These are phyloP conservation scores for Ophion slaviceki DNA, from an alignment of 2,888 invertebrate genomes.

Conservation along the genomic window DNA sequence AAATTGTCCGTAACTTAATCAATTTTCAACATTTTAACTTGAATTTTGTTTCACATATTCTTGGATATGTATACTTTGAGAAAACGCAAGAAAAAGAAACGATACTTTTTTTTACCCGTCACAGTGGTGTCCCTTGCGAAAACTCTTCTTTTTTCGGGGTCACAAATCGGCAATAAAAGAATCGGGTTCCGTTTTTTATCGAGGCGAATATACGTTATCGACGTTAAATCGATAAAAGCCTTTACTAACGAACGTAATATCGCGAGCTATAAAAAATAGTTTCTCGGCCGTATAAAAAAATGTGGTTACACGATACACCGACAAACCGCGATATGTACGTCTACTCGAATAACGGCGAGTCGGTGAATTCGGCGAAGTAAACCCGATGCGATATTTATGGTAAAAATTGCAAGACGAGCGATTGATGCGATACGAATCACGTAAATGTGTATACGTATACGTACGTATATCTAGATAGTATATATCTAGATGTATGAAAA, in stretches of 20 bases:
- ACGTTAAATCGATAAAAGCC: slow-evolving; percentile 59
- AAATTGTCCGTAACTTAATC: too few relatives aligned
- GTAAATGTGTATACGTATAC: neutral
- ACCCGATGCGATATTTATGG: slow-evolving; percentile 53
- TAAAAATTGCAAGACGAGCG: slow-evolving; percentile 54
- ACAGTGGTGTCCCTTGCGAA: neutral
- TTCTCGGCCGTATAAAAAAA: slow-evolving; percentile 11
- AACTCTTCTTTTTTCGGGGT: neutral
- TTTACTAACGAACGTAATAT: slow-evolving; percentile 58
- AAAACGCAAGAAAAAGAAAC: too few relatives aligned
- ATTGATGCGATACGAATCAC: slow-evolving; percentile 44
- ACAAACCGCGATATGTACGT: neutral
- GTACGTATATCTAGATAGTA: slow-evolving; percentile 4
- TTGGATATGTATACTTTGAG: too few relatives aligned
- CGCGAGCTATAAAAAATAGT: slow-evolving; percentile 56
- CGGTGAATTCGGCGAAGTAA: slow-evolving; percentile 30
- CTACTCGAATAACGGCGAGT: neutral
- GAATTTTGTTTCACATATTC: too few relatives aligned
- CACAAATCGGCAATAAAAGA: neutral
- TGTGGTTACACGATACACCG: neutral
- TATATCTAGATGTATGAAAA: slow-evolving; percentile 30
- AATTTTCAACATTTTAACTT: too few relatives aligned
- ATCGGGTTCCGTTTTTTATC: neutral
- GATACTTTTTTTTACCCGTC: too few relatives aligned
- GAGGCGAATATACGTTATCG: slow-evolving; percentile 38